These are phyloP conservation scores for Hippocampus zosterae DNA, from an alignment of 2,113 vertebrate species.

Conservation along the genomic window DNA sequence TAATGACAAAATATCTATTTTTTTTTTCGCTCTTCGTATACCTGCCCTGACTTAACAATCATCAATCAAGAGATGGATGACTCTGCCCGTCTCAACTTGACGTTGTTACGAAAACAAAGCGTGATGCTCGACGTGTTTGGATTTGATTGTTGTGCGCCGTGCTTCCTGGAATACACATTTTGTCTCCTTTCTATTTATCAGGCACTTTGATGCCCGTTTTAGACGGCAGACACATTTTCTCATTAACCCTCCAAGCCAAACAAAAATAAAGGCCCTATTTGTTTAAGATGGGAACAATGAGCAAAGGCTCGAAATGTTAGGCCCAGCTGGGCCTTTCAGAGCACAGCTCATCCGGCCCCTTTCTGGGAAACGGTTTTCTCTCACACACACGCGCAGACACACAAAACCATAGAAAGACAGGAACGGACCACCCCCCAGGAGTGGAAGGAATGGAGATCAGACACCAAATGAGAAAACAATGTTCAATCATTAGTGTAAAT, in stretches of 20 bases:
- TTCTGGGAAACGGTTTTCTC: conserved; percentile 60
- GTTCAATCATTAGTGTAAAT: conserved; percentile 14
- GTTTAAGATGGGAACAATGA: conserved; percentile 73
- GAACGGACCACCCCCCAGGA: conserved; percentile 38
- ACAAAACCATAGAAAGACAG: conserved; percentile 34
- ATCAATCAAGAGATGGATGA: background rate
- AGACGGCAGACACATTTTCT: conserved; percentile 39
- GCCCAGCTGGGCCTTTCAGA: conserved; percentile 59
- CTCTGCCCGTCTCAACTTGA: background rate
- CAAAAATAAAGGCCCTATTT: conserved; percentile 65
- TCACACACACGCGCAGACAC: conserved; percentile 10
- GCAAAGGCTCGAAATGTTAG: conserved; percentile 57
- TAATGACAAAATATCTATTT: too few species aligned
- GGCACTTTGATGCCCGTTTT: conserved; percentile 67
- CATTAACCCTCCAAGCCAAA: conserved; percentile 60
- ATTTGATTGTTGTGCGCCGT: background rate
- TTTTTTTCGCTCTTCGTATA: too few species aligned
- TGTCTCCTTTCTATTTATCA: conserved; percentile 50
- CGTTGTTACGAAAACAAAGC: background rate
- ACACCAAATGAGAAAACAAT: conserved; percentile 33
- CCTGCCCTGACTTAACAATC: too few species aligned
- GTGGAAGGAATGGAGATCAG: conserved; percentile 47
- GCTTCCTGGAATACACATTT: conserved; percentile 11
- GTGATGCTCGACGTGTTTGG: too few species aligned
- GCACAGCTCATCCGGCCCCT: conserved; percentile 56